Evolutionary conservation across 2,888 invertebrate genomes (phyloP).

Genomic region (Gymnoscelis rufifasciata): DNA sequence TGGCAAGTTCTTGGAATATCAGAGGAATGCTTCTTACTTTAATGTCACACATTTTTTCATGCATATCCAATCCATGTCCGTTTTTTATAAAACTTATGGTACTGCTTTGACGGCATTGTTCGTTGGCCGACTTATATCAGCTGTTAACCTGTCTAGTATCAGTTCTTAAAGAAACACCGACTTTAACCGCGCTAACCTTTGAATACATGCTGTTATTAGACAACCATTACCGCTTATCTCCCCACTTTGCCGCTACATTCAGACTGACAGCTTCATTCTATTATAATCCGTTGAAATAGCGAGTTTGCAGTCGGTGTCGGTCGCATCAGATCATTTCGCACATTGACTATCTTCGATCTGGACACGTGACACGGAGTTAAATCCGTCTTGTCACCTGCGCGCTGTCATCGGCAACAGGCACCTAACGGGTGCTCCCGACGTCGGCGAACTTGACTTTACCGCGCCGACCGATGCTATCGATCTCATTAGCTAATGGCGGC

Average conservation of each 20-base stretch:
- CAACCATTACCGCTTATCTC: conserved; percentile 15
- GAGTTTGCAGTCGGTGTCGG: conserved; percentile 15
- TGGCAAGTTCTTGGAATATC: too few relatives aligned
- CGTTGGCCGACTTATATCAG: background rate
- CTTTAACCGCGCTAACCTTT: conserved; percentile 12
- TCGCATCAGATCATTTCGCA: conserved; percentile 27
- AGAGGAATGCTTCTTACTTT: too few relatives aligned
- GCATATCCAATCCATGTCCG: too few relatives aligned
- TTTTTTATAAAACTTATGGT: too few relatives aligned
- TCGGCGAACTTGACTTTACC: conserved; percentile 42
- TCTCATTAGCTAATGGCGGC: conserved; percentile 57
- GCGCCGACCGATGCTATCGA: conserved; percentile 58
- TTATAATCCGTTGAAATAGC: conserved; percentile 20
- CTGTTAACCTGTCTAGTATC: conserved; percentile 1
- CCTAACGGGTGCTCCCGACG: conserved; percentile 44
- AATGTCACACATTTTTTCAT: too few relatives aligned
- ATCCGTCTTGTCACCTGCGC: conserved; percentile 39
- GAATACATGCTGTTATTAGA: conserved; percentile 14
- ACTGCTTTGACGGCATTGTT: too few relatives aligned
- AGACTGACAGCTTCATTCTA: conserved; percentile 21
- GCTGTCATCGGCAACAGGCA: conserved; percentile 44
- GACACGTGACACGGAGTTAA: conserved; percentile 31
- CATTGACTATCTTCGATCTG: conserved; percentile 30
- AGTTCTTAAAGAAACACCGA: conserved; percentile 3
- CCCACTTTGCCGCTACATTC: conserved; percentile 7